These are phyloP conservation scores for Lamprotornis superbus DNA, from an alignment of 2,113 vertebrate species.

Conservation along the genomic window DNA sequence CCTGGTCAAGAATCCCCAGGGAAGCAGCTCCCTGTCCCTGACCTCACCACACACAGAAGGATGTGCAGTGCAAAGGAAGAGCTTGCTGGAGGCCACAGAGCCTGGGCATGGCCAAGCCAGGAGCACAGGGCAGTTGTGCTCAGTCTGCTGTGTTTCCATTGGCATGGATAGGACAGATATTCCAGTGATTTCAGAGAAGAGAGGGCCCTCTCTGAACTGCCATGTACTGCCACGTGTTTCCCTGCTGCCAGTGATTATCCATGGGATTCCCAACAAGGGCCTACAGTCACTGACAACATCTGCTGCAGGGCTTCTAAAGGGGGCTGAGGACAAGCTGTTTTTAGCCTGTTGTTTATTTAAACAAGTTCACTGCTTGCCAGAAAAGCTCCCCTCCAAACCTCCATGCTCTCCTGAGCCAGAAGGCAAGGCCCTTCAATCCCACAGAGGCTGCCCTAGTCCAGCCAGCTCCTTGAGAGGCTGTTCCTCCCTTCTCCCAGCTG, in stretches of 20 bases:
- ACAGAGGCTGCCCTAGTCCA: neutral
- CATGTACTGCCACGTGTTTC: neutral
- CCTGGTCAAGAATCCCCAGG: neutral
- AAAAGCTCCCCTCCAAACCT: neutral
- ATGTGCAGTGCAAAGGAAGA: neutral
- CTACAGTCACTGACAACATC: constrained; percentile 10
- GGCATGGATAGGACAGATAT: neutral
- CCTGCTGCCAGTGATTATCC: neutral
- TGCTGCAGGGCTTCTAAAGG: neutral
- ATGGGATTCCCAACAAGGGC: constrained; percentile 17
- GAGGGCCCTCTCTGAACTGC: neutral
- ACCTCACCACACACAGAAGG: neutral
- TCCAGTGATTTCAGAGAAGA: neutral
- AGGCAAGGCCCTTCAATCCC: neutral
- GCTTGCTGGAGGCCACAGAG: neutral
- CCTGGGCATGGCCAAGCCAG: neutral
- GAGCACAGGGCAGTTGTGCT: neutral
- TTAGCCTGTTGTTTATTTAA: constrained; percentile 31
- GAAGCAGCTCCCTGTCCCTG: neutral
- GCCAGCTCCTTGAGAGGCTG: neutral
- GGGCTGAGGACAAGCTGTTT: neutral
- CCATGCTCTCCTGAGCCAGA: neutral
- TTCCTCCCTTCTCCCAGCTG: neutral
- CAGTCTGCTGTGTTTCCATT: neutral
- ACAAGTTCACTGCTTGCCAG: neutral